Base-by-base conservation (phyloP, 2,797 vertebrate genomes). In the Sternotherus odoratus region DNA sequence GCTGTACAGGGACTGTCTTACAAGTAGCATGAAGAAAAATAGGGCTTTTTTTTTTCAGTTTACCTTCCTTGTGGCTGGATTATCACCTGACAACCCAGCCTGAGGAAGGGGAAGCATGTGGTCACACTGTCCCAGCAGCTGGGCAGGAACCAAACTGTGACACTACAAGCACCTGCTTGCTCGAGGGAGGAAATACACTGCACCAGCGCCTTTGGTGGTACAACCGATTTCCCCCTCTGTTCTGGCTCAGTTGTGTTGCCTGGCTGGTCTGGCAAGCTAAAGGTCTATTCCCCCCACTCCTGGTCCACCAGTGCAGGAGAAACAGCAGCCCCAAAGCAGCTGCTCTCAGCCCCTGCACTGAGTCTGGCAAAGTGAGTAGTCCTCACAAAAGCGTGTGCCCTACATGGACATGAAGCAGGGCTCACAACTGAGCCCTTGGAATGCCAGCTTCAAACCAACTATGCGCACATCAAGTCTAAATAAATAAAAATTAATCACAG, bases 361-460 rank as follows among this genome's bases (percentile, higher is more conserved):
- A 46, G 46, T 75, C 43, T 75, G 26, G 43, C 72, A 75, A 74
- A 26, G 43, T 74, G 10, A 75, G 26, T 17, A 48, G 43, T 30
- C 7, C 72, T 10, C 43, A 16, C 26, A 30, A 13, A 13, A 48
- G 28, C 16, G 24, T 17, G 16, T 36, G 24, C 84, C 60, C 85
- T 63, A 36, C 39, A 33, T 0, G 50, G 80, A 79, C 8, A 66
- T 8, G n/a, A 87, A 89, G 50, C 57, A 43, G 30, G 48, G 79
- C 39, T 60, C 46, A 26, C n/a, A 17, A 16, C 10, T 51, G 86
- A 1, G 17, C 28, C 80, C 72, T 53, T 48, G 19, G 90, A 88
- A 85, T 83, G 36, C 12, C 43, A 30, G 15, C 48, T 94, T 88
- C 75, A 84, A 89, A 92, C 79, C 33, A 75, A 94, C 91, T 79